Percentiles rank a stretch among this genome's conserved stretches.
phyloP scores from a whole-genome alignment of 2,888 invertebrate species.

The Pheosia tremula region DNA sequence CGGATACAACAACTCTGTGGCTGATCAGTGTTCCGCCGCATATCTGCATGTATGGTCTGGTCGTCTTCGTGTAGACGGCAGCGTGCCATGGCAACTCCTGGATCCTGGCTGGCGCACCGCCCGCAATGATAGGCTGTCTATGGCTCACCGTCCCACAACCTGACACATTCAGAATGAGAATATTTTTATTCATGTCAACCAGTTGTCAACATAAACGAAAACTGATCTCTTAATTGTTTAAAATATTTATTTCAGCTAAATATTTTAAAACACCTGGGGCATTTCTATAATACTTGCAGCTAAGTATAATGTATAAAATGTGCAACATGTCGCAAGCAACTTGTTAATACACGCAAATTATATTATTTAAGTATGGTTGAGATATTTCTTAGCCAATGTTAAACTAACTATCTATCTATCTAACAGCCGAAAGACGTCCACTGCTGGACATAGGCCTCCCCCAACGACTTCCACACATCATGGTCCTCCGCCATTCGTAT shows the following conservation, averaged over 20 bases:
- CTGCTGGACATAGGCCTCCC: too few relatives aligned
- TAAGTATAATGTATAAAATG: constrained; percentile 29
- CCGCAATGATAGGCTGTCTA: constrained; percentile 55
- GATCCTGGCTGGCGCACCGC: constrained; percentile 52
- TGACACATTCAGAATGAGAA: background rate
- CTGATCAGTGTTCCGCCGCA: constrained; percentile 83
- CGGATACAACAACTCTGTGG: constrained; percentile 54
- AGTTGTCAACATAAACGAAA: too few relatives aligned
- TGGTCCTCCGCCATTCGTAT: too few relatives aligned
- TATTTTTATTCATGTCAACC: too few relatives aligned
- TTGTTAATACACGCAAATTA: constrained; percentile 18
- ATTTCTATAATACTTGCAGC: constrained; percentile 17
- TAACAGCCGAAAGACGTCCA: too few relatives aligned
- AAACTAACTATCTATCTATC: background rate
- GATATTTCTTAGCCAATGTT: constrained; percentile 34
- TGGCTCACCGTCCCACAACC: background rate
- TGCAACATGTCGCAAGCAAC: constrained; percentile 41
- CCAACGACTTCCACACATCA: too few relatives aligned
- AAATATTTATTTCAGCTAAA: constrained; percentile 40
- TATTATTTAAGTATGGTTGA: constrained; percentile 21
- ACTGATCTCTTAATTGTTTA: constrained; percentile 8
- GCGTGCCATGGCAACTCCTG: constrained; percentile 84
- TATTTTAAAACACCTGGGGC: constrained; percentile 13
- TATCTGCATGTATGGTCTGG: constrained; percentile 67
- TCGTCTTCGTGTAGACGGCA: constrained; percentile 71